A percentile compares a stretch with the other conserved stretches of the same genome.
These are phyloP conservation scores for Euplexia lucipara DNA, from an alignment of 2,888 invertebrate species.

Conservation along the genomic window DNA sequence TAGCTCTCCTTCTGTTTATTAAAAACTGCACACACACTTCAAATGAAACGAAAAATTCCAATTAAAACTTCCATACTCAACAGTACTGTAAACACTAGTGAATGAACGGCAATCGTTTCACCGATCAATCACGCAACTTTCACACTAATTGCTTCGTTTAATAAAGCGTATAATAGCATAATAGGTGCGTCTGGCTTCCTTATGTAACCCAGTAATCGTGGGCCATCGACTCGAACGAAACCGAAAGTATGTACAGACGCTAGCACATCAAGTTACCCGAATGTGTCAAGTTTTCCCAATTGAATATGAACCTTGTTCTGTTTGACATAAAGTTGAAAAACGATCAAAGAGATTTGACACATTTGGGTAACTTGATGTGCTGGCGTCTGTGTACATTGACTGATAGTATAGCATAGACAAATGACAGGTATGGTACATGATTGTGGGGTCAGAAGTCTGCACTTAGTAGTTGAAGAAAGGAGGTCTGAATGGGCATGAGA, in stretches of 20 bases:
- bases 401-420: conserved; percentile 18
- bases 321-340: no score
- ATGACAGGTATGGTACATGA: conserved; percentile 17
- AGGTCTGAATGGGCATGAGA: conserved; percentile 13
- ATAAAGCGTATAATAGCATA: conserved; percentile 78
- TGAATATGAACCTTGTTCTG: no score
- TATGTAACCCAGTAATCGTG: conserved; percentile 74
- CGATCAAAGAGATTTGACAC: no score
- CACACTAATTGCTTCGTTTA: conserved; percentile 76
- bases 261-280: no score
- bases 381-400: no score
- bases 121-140: conserved; percentile 78
- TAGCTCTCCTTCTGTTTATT: no score
- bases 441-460: conserved; percentile 8
- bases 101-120: conserved; percentile 69
- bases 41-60: conserved; percentile 17
- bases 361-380: no score
- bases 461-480: conserved; percentile 13
- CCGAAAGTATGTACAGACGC: conserved; percentile 74
- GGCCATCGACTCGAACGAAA: conserved; percentile 67
- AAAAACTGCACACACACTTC: neutral
- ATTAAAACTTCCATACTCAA: conserved; percentile 45
- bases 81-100: conserved; percentile 54
- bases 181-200: conserved; percentile 63
- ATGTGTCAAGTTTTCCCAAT: no score